These are phyloP conservation scores for Eurystomus gularis DNA, from an alignment of 2,113 vertebrate species.

Conservation along the genomic window DNA sequence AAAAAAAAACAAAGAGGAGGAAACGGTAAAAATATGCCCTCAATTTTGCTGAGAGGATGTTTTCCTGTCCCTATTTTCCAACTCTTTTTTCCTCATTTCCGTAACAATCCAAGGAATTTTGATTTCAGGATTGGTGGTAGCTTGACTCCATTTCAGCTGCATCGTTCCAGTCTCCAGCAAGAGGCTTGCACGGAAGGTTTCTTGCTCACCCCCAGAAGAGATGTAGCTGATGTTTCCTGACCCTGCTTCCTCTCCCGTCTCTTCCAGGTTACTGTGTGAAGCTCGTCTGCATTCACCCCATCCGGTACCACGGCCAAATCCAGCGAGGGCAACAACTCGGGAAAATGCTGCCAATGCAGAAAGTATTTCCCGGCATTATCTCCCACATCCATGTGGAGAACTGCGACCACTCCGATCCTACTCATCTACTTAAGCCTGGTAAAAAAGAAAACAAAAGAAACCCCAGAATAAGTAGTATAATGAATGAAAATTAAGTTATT, in stretches of 20 bases:
- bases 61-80: not conserved
- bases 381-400: constrained; percentile 82
- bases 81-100: not conserved
- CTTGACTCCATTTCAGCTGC: not conserved
- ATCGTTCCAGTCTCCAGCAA: not conserved
- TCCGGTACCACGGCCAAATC: constrained; percentile 69
- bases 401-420: constrained; percentile 77
- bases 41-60: not conserved
- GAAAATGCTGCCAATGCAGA: constrained; percentile 78
- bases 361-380: constrained; percentile 76
- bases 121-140: not conserved
- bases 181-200: not conserved
- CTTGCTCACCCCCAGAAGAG: not conserved
- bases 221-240: not conserved
- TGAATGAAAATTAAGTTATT: not conserved
- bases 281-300: constrained; percentile 78
- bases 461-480: not conserved
- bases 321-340: constrained; percentile 75
- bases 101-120: not conserved
- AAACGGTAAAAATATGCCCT: not conserved
- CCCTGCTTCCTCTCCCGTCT: not conserved
- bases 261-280: constrained; percentile 78
- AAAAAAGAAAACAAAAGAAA: not conserved
- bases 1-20: not conserved
- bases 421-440: constrained; percentile 20